Base-by-base conservation (phyloP, 1,140 invertebrate species). In the Phenacoccus solenopsis region DNA sequence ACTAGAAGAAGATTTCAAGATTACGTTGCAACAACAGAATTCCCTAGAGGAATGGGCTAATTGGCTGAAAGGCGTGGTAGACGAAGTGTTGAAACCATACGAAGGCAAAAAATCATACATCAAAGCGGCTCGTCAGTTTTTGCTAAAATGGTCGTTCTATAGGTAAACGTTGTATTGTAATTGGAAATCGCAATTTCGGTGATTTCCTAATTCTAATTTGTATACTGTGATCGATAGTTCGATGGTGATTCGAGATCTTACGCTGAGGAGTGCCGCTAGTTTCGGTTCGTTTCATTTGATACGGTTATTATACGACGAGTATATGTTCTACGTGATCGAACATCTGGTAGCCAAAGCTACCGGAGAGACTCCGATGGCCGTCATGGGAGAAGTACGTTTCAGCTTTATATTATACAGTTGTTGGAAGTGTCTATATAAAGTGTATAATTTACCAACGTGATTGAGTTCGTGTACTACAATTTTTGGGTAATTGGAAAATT, bases 241-340 rank as follows among this genome's bases (percentile, higher is more conserved):
- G 27, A 93, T 97, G 88, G 91, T 98, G 16, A 96, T 98, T 75
- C 82, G 95, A 30, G 95, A 98, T 82, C 82, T 98, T 69, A 98
- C 95, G 38, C 81, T 98, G 67, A 84, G 96, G 76, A 97, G 94
- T 73, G 96, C 97, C 24, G 93, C 94, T 12, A 97, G 94, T 79
- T 99, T 99, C 82, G 98, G 97, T 35, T 98, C 94, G 70, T 99
- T 99, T 82, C 98, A 99, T 83, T 84, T 99, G 61, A 96, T 99
- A 76, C 88, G 96, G 59, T 82, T 99, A 73, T 83, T 99, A 22
- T 98, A 96, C 79, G 96, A 99, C 79, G 98, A 99, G 79, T 99
- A 98, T 78, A 97, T 99, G 90, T 97, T 97, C 82, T 98, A 97
- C 80, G 83, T 98, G 73, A 93, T 99, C 74, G 97, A 99, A 80